These are phyloP conservation scores for Tenthredo distinguenda DNA, from an alignment of 2,888 invertebrate genomes.

Conservation along the genomic window DNA sequence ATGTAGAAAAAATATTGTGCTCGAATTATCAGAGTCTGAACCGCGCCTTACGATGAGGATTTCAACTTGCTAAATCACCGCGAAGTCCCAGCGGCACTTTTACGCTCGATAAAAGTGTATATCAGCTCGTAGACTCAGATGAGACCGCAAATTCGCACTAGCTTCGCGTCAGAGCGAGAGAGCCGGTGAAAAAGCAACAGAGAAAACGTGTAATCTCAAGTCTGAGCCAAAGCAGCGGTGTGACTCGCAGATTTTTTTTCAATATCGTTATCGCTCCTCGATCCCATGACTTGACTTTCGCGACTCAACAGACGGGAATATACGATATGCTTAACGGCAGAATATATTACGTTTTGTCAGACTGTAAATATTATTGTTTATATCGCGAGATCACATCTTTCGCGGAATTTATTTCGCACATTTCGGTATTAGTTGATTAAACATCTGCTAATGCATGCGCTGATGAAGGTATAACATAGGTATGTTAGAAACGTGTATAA, in stretches of 20 bases:
- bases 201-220: slow-evolving; percentile 1
- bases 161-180: background rate
- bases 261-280: background rate
- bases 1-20: background rate
- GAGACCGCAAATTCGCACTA: slow-evolving; percentile 22
- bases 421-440: background rate
- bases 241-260: background rate
- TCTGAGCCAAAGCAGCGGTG: background rate
- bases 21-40: background rate
- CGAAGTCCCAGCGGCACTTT: background rate
- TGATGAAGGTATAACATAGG: background rate
- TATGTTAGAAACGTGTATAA: background rate
- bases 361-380: slow-evolving; percentile 6
- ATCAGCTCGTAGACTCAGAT: background rate
- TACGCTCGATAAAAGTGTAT: slow-evolving; percentile 17
- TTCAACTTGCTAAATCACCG: background rate
- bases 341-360: background rate
- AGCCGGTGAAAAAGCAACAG: background rate
- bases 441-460: background rate
- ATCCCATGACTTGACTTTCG: background rate
- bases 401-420: background rate
- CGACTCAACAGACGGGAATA: background rate
- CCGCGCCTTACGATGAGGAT: background rate
- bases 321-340: background rate
- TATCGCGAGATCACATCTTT: background rate